A percentile compares a stretch with the other conserved stretches of the same genome.
These are phyloP conservation scores for Syngnathoides biaculeatus DNA, from an alignment of 2,113 vertebrate genomes.

Conservation along the genomic window DNA sequence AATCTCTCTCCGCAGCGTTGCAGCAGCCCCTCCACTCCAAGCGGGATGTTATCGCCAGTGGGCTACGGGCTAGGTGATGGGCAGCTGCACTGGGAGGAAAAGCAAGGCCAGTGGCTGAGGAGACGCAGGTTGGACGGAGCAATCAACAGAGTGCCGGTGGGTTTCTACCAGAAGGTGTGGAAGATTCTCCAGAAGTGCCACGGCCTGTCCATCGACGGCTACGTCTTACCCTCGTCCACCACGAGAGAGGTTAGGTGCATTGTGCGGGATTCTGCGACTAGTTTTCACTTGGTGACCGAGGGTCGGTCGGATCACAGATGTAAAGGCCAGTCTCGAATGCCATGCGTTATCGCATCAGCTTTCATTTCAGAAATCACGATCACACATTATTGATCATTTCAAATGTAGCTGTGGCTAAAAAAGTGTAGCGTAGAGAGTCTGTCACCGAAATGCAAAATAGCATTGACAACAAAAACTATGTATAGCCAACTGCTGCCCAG, in stretches of 20 bases:
- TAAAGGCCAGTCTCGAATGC: no score
- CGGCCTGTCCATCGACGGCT: slow-evolving; percentile 93
- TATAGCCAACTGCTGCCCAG: no score
- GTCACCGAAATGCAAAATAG: no score
- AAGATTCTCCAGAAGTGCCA: slow-evolving; percentile 98
- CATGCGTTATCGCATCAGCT: no score
- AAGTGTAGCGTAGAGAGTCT: no score
- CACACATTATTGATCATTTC: no score
- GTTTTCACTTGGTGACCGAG: no score
- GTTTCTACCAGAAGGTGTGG: slow-evolving; percentile 98
- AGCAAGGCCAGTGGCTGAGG: slow-evolving; percentile 93
- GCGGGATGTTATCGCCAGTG: slow-evolving; percentile 79
- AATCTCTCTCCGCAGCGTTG: slow-evolving; percentile 74
- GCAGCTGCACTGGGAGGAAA: slow-evolving; percentile 83
- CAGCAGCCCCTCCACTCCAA: slow-evolving; percentile 92
- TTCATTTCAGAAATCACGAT: no score
- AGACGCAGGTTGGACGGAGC: slow-evolving; percentile 92
- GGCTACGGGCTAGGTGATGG: slow-evolving; percentile 61
- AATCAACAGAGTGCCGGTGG: slow-evolving; percentile 94
- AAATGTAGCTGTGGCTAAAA: no score
- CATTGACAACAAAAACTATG: no score
- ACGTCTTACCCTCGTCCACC: slow-evolving; percentile 93
- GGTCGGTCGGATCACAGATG: no score
- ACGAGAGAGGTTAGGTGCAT: slow-evolving; percentile 96
- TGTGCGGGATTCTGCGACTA: no score